Conservation (phyloP, 2,113 vertebrate genomes). For the Tragelaphus imberbis region DNA sequence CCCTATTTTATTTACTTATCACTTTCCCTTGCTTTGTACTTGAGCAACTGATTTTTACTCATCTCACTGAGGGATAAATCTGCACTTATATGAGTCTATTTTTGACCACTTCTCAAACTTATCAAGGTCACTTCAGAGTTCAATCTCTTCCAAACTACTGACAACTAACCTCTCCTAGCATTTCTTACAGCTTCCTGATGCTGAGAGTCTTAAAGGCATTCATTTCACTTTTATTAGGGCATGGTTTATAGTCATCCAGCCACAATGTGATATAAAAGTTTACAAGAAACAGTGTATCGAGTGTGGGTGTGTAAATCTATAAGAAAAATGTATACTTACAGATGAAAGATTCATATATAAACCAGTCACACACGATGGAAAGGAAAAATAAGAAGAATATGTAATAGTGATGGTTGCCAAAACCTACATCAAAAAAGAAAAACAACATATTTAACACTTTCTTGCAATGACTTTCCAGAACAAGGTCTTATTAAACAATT, state of each 20-base stretch:
- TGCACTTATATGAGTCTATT: neutral
- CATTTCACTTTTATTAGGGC: neutral
- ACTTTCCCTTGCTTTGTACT: neutral
- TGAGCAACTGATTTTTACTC: neutral
- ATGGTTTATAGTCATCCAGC: neutral
- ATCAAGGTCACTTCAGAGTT: neutral
- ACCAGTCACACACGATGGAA: conserved; percentile 81
- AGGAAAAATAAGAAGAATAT: conserved; percentile 88
- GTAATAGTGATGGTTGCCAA: conserved; percentile 92
- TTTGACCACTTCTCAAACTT: neutral
- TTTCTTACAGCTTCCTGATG: neutral
- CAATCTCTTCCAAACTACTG: neutral
- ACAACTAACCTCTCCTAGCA: neutral
- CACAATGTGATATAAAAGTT: neutral
- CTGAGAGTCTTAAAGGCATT: neutral
- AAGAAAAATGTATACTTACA: conserved; percentile 85
- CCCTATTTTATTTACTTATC: neutral
- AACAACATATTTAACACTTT: neutral
- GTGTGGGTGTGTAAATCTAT: neutral
- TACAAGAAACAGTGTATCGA: neutral
- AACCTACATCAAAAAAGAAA: conserved; percentile 77
- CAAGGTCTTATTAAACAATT: neutral
- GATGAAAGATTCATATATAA: conserved; percentile 84
- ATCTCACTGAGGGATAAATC: neutral
- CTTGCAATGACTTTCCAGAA: neutral